Evolutionary conservation across 1,140 invertebrate genomes (phyloP).

Genomic region (Euura saliciscinereae): DNA sequence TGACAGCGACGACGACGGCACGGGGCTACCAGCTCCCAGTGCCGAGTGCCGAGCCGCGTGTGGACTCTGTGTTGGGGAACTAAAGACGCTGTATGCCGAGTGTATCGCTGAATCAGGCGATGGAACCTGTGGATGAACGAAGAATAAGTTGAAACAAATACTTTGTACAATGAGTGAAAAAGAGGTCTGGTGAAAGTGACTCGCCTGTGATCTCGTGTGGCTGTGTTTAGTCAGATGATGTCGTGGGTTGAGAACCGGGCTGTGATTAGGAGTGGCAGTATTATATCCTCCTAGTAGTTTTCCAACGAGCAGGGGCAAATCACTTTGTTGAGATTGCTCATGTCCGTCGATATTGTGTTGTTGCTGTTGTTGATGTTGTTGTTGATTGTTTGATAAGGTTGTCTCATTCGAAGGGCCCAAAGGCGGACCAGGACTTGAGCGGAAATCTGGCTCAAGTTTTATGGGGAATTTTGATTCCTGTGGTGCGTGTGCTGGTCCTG

Average conservation of each 20-base stretch:
- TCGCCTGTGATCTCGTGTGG: slow-evolving; percentile 55
- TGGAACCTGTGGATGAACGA: slow-evolving; percentile 42
- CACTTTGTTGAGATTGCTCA: slow-evolving; percentile 55
- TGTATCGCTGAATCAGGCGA: slow-evolving; percentile 87
- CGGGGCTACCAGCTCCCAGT: slow-evolving; percentile 58
- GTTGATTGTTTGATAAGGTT: slow-evolving; percentile 46
- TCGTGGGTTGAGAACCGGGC: slow-evolving; percentile 68
- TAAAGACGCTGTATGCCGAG: slow-evolving; percentile 81
- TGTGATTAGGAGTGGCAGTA: slow-evolving; percentile 68
- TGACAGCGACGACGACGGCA: slow-evolving; percentile 59
- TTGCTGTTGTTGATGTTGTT: slow-evolving; percentile 39
- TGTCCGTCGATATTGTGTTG: slow-evolving; percentile 42
- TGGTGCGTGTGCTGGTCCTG: slow-evolving; percentile 30
- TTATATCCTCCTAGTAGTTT: slow-evolving; percentile 69
- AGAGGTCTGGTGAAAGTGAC: slow-evolving; percentile 15
- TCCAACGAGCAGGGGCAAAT: slow-evolving; percentile 66
- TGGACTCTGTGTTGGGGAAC: slow-evolving; percentile 84
- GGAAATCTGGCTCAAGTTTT: slow-evolving; percentile 55
- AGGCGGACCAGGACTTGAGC: slow-evolving; percentile 49
- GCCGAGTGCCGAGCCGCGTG: slow-evolving; percentile 80
- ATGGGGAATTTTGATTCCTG: slow-evolving; percentile 55
- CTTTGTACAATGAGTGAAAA: neutral
- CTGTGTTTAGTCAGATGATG: slow-evolving; percentile 61
- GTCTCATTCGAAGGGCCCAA: slow-evolving; percentile 47
- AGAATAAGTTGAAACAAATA: neutral